These are phyloP conservation scores for Tapera naevia DNA, from an alignment of 2,797 vertebrate genomes.

Conservation along the genomic window DNA sequence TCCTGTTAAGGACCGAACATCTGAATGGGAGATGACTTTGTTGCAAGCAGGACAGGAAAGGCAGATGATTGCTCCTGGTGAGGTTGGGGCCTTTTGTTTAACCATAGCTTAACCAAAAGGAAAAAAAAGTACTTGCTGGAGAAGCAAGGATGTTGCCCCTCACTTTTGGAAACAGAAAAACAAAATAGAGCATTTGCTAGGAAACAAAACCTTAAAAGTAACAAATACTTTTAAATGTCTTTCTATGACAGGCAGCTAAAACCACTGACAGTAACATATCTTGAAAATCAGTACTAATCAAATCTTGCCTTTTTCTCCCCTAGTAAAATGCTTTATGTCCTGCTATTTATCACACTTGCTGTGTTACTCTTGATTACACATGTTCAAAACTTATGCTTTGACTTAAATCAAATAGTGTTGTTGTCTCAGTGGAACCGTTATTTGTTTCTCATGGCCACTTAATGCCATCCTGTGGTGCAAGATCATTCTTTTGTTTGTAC, in stretches of 20 bases:
- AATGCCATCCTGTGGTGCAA: not conserved
- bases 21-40: not conserved
- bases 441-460: constrained; percentile 1
- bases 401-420: not conserved
- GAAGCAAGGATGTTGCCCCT: not conserved
- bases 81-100: not conserved
- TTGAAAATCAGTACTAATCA: constrained; percentile 24
- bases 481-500: not conserved
- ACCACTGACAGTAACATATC: not conserved
- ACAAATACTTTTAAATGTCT: not conserved
- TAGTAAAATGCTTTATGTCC: not conserved
- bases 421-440: not conserved
- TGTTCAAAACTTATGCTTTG: not conserved
- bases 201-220: not conserved
- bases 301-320: not conserved
- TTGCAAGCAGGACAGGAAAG: not conserved
- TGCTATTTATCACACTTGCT: constrained; percentile 20
- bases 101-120: not conserved
- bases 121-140: not conserved
- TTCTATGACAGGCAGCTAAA: not conserved
- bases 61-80: not conserved
- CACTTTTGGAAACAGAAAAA: not conserved
- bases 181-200: not conserved
- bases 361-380: constrained; percentile 27
- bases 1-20: not conserved